Evolutionary conservation across 2,888 invertebrate genomes (phyloP).

Genomic region (Quadroppia sp.): DNA sequence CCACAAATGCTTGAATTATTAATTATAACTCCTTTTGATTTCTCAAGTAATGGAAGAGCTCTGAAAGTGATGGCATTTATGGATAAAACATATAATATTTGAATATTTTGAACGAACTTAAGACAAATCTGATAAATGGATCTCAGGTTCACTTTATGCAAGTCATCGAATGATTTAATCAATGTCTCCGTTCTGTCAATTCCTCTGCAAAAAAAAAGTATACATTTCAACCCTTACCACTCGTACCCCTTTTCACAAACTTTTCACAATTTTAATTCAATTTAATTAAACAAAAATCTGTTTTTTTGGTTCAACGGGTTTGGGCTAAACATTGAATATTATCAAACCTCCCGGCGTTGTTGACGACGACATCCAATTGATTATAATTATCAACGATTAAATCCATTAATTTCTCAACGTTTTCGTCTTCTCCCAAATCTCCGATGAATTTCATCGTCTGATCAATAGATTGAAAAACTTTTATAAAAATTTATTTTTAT

Average conservation of each 20-base stretch:
- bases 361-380: slow-evolving; percentile 1
- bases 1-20: slow-evolving; percentile 10
- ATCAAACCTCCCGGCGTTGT: slow-evolving; percentile 7
- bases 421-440: background rate
- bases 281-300: too few relatives aligned
- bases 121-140: background rate
- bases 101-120: background rate
- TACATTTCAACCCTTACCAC: too few relatives aligned
- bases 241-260: too few relatives aligned
- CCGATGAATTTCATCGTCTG: background rate
- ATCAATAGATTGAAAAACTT: background rate
- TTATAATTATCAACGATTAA: background rate
- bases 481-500: background rate
- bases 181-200: background rate
- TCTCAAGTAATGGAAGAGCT: background rate
- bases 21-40: background rate
- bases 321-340: too few relatives aligned
- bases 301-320: too few relatives aligned
- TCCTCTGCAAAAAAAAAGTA: background rate
- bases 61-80: too few relatives aligned
- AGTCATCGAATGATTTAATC: background rate
- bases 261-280: too few relatives aligned
- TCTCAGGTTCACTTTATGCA: background rate
- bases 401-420: background rate
- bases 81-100: too few relatives aligned